Evolutionary conservation across 2,888 invertebrate genomes (phyloP).

Genomic region (Stenodema calcarata): DNA sequence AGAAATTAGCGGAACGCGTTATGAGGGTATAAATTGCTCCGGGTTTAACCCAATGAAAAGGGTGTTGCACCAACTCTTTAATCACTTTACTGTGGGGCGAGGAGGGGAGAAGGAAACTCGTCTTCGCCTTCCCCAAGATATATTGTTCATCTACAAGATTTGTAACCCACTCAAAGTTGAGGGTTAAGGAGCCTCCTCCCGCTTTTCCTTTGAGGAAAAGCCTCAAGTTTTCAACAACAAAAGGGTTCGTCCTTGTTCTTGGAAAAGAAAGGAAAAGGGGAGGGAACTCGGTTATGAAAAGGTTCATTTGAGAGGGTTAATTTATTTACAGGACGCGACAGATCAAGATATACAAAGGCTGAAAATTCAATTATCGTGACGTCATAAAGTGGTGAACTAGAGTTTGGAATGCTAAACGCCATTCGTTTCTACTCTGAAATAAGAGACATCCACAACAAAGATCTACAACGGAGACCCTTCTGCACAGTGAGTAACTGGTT

Average conservation of each 20-base stretch:
- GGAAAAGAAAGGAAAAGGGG: not conserved
- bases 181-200: not conserved
- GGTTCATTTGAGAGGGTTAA: not conserved
- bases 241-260: not conserved
- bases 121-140: constrained; percentile 28
- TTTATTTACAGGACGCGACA: not conserved
- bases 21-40: constrained; percentile 36
- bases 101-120: not conserved
- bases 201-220: not conserved
- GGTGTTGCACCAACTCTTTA: constrained; percentile 41
- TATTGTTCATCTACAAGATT: constrained; percentile 45
- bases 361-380: too few species aligned
- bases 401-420: too few species aligned
- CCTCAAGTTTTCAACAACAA: not conserved
- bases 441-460: too few species aligned
- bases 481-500: too few species aligned
- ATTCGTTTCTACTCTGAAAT: too few species aligned
- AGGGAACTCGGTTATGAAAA: not conserved
- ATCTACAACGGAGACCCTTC: too few species aligned
- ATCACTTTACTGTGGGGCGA: not conserved
- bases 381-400: too few species aligned
- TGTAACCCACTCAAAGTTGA: not conserved
- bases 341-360: not conserved
- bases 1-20: constrained; percentile 47
- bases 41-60: not conserved